Evolutionary conservation across 64 coral and sea anemone species (phyloP).

Genomic region (Montipora capricornis): DNA sequence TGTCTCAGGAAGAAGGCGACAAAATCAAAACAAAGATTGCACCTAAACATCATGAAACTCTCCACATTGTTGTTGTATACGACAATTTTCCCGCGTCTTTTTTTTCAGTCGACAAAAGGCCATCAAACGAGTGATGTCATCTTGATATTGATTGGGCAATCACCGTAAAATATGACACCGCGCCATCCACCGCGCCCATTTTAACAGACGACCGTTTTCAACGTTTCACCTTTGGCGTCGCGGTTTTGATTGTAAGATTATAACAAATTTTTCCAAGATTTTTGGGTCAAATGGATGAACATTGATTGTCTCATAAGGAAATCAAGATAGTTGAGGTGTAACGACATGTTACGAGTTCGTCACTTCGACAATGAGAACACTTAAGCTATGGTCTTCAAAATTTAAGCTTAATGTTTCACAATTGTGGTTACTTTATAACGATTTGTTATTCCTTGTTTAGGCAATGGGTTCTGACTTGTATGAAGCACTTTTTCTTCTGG

Average conservation of each 20-base stretch:
- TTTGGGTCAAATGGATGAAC: no score
- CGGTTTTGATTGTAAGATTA: background rate
- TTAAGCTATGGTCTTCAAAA: background rate
- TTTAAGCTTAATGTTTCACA: background rate
- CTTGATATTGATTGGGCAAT: no score
- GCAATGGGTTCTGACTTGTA: no score
- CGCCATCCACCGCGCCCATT: no score
- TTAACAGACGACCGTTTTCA: no score
- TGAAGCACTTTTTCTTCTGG: no score
- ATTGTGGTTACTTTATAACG: no score
- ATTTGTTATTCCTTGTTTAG: no score
- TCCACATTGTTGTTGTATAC: background rate
- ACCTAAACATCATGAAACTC: conserved; percentile 7
- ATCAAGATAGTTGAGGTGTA: background rate
- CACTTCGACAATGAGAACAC: background rate
- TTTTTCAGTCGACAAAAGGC: background rate
- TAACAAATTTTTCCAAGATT: background rate
- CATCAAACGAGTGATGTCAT: no score
- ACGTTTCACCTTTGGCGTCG: no score
- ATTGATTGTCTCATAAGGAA: no score
- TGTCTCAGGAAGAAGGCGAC: background rate
- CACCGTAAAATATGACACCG: no score
- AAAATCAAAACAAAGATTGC: conserved; percentile 1
- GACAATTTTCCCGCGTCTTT: background rate
- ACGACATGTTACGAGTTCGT: background rate